Conservation (phyloP, 2,888 invertebrate genomes). For the Allolobophora icterica region DNA sequence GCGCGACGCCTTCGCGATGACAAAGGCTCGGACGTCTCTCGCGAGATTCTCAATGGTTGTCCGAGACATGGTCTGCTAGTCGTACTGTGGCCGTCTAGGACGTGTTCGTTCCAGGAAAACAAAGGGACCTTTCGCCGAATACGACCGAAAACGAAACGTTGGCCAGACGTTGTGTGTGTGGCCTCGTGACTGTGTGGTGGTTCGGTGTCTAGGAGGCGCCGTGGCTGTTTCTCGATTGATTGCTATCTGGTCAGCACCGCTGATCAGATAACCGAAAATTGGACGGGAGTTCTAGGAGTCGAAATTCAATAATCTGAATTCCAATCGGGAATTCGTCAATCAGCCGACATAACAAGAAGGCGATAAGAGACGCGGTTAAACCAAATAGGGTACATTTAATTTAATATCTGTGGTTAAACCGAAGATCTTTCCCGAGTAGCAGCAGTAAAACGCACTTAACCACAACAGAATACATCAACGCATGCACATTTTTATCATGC, state of each 20-base stretch:
- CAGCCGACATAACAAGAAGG: background rate
- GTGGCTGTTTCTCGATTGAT: background rate
- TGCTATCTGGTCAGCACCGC: background rate
- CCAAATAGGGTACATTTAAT: too few relatives aligned
- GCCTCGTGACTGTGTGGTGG: background rate
- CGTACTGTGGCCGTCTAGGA: background rate
- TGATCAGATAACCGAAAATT: slow-evolving; percentile 17
- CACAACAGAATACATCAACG: background rate
- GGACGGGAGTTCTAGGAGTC: background rate
- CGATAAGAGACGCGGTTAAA: background rate
- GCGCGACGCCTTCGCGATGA: background rate
- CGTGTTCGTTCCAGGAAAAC: background rate
- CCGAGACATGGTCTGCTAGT: background rate
- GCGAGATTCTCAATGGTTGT: background rate
- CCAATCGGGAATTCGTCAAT: slow-evolving; percentile 7
- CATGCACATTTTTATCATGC: background rate
- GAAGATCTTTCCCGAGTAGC: background rate
- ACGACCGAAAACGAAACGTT: background rate
- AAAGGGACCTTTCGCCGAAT: background rate
- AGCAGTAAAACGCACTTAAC: background rate
- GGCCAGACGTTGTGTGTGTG: background rate
- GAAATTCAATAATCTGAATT: slow-evolving; percentile 2
- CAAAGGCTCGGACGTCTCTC: background rate
- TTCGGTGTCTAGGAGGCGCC: too few relatives aligned
- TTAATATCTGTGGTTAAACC: too few relatives aligned